phyloP scores from a whole-genome alignment of 2,888 invertebrate genomes.

The Andricus curvator region DNA sequence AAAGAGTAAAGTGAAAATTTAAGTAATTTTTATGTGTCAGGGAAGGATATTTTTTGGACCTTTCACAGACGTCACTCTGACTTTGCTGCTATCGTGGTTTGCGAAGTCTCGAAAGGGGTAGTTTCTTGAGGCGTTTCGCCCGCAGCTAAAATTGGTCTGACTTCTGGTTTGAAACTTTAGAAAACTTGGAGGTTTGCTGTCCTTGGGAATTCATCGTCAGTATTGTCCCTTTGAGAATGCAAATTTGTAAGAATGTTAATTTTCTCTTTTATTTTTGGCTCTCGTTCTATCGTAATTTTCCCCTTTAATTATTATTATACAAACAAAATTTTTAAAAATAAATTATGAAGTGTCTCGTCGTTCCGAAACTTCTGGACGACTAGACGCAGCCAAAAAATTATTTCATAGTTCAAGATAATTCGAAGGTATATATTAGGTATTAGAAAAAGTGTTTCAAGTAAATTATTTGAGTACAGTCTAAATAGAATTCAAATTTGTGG shows the following conservation, averaged over 20 bases:
- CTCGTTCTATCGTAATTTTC: background rate
- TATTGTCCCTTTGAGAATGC: background rate
- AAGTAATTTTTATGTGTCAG: background rate
- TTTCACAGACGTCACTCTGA: conserved; percentile 9
- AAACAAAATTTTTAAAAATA: background rate
- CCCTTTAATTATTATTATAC: background rate
- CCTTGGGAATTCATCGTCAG: conserved; percentile 11
- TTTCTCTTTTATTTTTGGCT: background rate
- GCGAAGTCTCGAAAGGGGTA: conserved; percentile 5
- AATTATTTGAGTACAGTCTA: no score
- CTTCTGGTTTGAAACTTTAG: conserved; percentile 23
- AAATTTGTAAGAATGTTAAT: background rate
- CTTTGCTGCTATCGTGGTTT: conserved; percentile 3
- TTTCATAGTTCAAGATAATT: no score
- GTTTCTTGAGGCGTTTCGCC: conserved; percentile 15
- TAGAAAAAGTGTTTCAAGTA: no score
- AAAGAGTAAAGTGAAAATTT: background rate
- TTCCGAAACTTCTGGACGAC: no score
- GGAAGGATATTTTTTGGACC: background rate
- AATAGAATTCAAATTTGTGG: no score
- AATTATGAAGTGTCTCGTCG: no score
- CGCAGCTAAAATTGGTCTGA: conserved; percentile 25
- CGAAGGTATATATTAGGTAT: no score
- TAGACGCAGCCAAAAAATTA: no score
- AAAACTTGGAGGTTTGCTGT: conserved; percentile 12